These are phyloP conservation scores for Brachypteracias leptosomus DNA, from an alignment of 2,113 vertebrate species.

Conservation along the genomic window DNA sequence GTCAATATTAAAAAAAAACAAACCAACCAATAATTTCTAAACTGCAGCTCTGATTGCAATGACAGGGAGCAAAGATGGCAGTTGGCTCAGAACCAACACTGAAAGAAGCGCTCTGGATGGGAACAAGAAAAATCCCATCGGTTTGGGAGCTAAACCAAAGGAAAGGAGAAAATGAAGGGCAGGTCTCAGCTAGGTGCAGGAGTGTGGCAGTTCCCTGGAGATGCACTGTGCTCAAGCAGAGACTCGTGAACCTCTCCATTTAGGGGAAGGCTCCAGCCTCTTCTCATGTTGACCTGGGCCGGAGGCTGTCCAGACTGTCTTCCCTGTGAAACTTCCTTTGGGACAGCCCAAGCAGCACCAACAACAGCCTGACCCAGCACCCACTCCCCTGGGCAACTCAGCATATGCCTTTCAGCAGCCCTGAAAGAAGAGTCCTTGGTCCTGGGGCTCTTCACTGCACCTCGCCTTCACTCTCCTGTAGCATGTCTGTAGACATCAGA, in stretches of 20 bases:
- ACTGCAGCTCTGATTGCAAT: background rate
- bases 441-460: background rate
- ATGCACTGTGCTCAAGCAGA: fast-evolving
- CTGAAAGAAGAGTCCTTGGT: background rate
- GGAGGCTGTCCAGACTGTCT: fast-evolving
- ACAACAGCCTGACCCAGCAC: background rate
- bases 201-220: background rate
- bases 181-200: background rate
- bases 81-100: background rate
- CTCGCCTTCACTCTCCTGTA: background rate
- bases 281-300: fast-evolving
- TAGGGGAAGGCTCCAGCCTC: background rate
- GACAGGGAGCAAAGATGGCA: fast-evolving
- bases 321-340: fast-evolving
- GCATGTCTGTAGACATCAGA: background rate
- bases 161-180: background rate
- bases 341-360: background rate
- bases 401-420: background rate
- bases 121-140: background rate
- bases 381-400: fast-evolving
- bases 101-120: background rate
- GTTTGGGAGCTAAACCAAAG: background rate
- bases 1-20: background rate
- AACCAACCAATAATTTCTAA: background rate
- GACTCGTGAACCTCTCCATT: fast-evolving